Conservation (phyloP, 1,140 invertebrate species). For the Callitettix versicolor region DNA sequence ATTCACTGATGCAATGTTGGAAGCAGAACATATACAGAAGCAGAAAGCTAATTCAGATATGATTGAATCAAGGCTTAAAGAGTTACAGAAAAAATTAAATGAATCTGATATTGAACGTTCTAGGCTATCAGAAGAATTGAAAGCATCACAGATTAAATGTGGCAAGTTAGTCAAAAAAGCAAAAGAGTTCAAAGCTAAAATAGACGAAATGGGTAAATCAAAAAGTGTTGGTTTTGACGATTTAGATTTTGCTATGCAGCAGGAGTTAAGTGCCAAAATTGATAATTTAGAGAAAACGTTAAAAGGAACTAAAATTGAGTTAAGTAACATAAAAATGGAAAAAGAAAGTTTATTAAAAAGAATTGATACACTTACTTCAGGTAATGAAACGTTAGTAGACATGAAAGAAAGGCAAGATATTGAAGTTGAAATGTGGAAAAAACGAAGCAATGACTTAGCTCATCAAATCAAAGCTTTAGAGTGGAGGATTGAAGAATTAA, state of each 20-base stretch:
- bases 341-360: conserved; percentile 54
- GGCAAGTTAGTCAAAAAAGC: conserved; percentile 61
- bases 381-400: conserved; percentile 65
- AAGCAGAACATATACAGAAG: conserved; percentile 30
- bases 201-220: conserved; percentile 42
- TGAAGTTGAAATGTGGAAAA: conserved; percentile 53
- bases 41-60: conserved; percentile 10
- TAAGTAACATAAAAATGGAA: conserved; percentile 47
- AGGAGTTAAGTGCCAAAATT: conserved; percentile 59
- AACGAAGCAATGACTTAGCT: conserved; percentile 48
- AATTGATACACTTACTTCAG: conserved; percentile 59
- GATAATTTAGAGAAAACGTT: conserved; percentile 49
- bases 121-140: conserved; percentile 42
- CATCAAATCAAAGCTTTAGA: conserved; percentile 32
- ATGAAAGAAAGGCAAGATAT: conserved; percentile 68
- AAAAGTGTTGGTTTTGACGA: conserved; percentile 44
- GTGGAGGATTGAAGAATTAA: conserved; percentile 33
- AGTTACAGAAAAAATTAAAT: conserved; percentile 37
- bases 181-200: conserved; percentile 57
- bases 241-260: conserved; percentile 60
- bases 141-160: conserved; percentile 47
- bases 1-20: conserved; percentile 37
- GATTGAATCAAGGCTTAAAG: conserved; percentile 30
- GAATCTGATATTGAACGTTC: conserved; percentile 39
- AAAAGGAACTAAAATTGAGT: conserved; percentile 41